Evolutionary conservation across 2,113 vertebrate genomes (phyloP), one percentile per base, ranked within the genome.

Genomic region (Alectura lathami): DNA sequence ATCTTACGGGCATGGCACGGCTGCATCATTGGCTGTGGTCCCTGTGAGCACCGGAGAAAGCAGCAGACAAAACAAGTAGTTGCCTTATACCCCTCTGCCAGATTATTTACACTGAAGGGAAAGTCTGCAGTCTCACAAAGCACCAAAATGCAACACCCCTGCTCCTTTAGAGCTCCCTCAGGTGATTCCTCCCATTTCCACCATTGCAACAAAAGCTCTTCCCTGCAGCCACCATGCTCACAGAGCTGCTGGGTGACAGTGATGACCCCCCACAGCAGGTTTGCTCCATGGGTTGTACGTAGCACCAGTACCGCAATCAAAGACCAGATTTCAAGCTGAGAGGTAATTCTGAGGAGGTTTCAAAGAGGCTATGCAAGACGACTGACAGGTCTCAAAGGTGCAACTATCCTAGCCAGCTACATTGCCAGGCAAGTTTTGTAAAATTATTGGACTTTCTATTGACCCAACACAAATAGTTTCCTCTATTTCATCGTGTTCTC

Each of bases 191-290:
- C 6, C 27, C 2, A 2, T 54, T 78, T 82, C 17, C 20, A 43
- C 34, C 51, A 21, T 2, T 0, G 6, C 67, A 66, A 2, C 18
- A 43, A 80, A 64, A 67, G n/a, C 5, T 96, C 22, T 82, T 56
- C 13, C 42, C 29, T 0, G 0, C 36, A 72, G 34, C 10, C 22
- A 6, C 18, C 0, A 0, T 21, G 24, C 54, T 78, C 32, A 42
- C 45, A 64, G 57, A 42, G 62, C 38, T 82, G 36, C 80, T 8
- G 5, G 40, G 43, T 14, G 13, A 76, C 78, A 48, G 16, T 18
- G 32, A 18, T 7, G 9, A 38, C 0, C 2, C 23, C 63, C 69
- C 38, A 29, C 8, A 42, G 74, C 57, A 64, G 32, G 13, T 76
- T 70, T 70, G 17, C 43, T 86, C 47, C 43, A 47, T 27, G 42